These are phyloP conservation scores for Hippoglossus stenolepis DNA, from an alignment of 2,113 vertebrate species.

Conservation along the genomic window DNA sequence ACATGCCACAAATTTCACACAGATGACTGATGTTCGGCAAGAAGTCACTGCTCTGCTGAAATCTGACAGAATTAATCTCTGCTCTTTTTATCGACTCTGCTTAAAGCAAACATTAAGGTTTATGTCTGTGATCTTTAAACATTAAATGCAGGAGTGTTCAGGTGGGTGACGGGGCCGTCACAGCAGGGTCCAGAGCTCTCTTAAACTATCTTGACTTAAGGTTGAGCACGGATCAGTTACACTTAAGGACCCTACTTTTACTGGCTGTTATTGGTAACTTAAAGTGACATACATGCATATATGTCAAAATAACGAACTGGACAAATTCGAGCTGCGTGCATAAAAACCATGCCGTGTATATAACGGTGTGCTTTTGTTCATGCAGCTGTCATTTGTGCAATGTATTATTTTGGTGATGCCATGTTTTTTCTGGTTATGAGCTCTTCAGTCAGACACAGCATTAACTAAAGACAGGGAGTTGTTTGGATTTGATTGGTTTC, in stretches of 20 bases:
- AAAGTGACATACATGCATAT: background rate
- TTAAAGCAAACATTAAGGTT: constrained; percentile 24
- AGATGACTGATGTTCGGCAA: constrained; percentile 27
- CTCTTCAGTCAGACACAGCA: constrained; percentile 11
- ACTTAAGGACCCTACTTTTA: constrained; percentile 39
- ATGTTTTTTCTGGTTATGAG: constrained; percentile 35
- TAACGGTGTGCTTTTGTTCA: background rate
- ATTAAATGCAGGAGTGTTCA: constrained; percentile 34
- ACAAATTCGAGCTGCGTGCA: too few relatives aligned
- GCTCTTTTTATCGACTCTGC: background rate
- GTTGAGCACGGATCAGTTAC: constrained; percentile 51
- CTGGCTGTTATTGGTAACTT: constrained; percentile 21
- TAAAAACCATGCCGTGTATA: too few relatives aligned
- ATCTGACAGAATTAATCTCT: constrained; percentile 37
- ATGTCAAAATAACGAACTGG: background rate
- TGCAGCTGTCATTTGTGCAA: constrained; percentile 19
- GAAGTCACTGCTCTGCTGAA: constrained; percentile 19
- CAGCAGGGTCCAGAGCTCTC: constrained; percentile 44
- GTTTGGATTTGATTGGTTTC: constrained; percentile 54
- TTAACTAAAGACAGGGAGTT: constrained; percentile 45
- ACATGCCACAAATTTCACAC: constrained; percentile 49
- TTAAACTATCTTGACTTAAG: constrained; percentile 51
- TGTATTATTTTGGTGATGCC: background rate
- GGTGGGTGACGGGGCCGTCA: constrained; percentile 41
- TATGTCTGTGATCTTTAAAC: constrained; percentile 23